Evolutionary conservation across 1,140 invertebrate species (phyloP).

Genomic region (Pachypeltis micranthus): DNA sequence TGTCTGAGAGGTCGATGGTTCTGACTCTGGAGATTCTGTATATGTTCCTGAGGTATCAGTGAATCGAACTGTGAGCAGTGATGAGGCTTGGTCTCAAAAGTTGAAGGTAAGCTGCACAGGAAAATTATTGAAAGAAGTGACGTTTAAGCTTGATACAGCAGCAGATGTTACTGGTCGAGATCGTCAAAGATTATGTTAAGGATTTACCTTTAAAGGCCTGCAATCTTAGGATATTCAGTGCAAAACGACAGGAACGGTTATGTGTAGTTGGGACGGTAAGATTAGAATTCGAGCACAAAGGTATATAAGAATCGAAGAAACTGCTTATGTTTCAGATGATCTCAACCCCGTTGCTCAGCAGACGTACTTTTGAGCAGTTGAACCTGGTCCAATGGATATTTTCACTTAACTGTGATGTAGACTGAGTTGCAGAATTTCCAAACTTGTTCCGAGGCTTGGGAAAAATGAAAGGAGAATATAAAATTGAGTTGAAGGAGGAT

Average conservation of each 20-base stretch:
- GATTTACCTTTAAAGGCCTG: not conserved
- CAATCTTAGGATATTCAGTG: not conserved
- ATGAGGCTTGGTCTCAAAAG: not conserved
- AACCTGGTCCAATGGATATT: not conserved
- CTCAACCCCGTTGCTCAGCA: not conserved
- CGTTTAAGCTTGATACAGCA: not conserved
- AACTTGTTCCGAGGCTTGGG: not conserved
- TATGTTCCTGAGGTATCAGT: not conserved
- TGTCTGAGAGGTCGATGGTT: not conserved
- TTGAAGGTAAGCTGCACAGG: not conserved
- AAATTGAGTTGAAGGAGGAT: not conserved
- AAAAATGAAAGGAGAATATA: not conserved
- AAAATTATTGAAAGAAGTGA: not conserved
- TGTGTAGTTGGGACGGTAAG: not conserved
- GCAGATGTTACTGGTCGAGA: not conserved
- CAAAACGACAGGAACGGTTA: not conserved
- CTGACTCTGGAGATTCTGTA: not conserved
- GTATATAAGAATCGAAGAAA: not conserved
- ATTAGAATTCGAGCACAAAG: not conserved
- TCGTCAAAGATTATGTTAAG: not conserved
- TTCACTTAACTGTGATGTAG: not conserved
- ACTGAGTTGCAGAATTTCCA: not conserved
- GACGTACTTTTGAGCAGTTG: not conserved
- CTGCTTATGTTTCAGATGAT: not conserved
- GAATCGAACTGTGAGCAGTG: not conserved